Conservation (phyloP, 2,797 vertebrate species). For the Leontopithecus rosalia region DNA sequence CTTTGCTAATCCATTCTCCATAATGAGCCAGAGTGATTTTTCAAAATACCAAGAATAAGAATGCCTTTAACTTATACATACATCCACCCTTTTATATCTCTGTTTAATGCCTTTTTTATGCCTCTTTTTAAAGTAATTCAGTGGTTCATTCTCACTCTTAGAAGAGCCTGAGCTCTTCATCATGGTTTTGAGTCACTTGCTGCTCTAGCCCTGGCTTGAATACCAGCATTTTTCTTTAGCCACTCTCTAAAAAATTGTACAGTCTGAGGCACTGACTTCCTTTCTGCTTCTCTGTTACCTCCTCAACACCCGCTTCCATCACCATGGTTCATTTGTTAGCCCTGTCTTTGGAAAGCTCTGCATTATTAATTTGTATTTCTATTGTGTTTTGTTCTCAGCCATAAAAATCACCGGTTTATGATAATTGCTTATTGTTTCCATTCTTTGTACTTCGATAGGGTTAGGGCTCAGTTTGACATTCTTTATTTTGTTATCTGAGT, state of each 20-base stretch:
- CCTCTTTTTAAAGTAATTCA: not conserved
- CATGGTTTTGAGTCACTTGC: not conserved
- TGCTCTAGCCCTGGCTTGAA: not conserved
- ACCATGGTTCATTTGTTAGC: not conserved
- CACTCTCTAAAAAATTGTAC: not conserved
- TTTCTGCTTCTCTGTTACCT: not conserved
- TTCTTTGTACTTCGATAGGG: not conserved
- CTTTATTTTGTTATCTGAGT: not conserved
- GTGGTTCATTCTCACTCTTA: not conserved
- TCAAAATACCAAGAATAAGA: not conserved
- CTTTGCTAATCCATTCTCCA: not conserved
- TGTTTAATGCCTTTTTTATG: not conserved
- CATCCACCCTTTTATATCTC: not conserved
- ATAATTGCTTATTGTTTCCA: not conserved
- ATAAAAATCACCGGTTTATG: not conserved
- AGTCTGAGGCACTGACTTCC: not conserved
- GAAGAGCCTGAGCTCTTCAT: not conserved
- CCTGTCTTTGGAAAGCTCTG: not conserved
- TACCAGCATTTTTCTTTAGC: not conserved
- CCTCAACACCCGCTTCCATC: fast-evolving
- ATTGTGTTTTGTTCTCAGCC: not conserved
- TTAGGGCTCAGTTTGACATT: not conserved
- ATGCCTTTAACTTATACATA: not conserved
- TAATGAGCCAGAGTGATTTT: not conserved
- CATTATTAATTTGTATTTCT: not conserved